Evolutionary conservation across 1,140 invertebrate genomes (phyloP), one percentile per base, ranked within the genome.

Genomic region (Harpegnathos saltator): DNA sequence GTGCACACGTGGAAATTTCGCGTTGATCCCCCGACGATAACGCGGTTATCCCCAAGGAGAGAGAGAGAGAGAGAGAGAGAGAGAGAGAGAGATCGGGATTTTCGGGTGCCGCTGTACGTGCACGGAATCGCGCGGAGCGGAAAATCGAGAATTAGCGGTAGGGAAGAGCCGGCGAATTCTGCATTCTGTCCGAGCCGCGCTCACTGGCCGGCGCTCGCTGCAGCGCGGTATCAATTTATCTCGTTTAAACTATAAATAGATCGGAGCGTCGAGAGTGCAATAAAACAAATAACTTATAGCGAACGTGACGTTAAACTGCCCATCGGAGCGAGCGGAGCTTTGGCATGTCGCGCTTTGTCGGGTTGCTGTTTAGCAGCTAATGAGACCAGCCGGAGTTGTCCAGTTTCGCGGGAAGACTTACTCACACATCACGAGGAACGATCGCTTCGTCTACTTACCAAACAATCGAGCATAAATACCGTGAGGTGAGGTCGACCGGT

Each of bases 191-290:
- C 65, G 65, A 80, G n/a, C 38, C 38, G 38, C 58, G 24, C 22
- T 12, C 50, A 44, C n/a, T 11, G 17, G 22, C 12, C n/a, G 69
- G 12, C n/a, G 61, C 15, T 78, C 54, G 54, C 48, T 24, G 56
- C 50, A 80, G 48, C 22, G 56, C 50, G 69, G 69, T 80, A 80
- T 80, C 75, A 80, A 71, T 80, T 33, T 59, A 59, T 58, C 24
- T 80, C 52, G 65, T 80, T 80, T 80, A 80, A 80, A 59, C 52
- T 19, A 52, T 77, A 54, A 77, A 19, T 14, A 54, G n/a, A 54
- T 63, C 44, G n/a, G 15, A 65, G 15, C n/a, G n/a, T 24, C 29
- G 29, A 19, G 15, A 69, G 52, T 11, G 26, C 63, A 15, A 58
- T 58, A 78, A 69, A 68, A 68, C 29, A 17, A 69, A 58, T 19